Evolutionary conservation across 2,113 vertebrate genomes (phyloP).

Genomic region (Nerophis ophidion): DNA sequence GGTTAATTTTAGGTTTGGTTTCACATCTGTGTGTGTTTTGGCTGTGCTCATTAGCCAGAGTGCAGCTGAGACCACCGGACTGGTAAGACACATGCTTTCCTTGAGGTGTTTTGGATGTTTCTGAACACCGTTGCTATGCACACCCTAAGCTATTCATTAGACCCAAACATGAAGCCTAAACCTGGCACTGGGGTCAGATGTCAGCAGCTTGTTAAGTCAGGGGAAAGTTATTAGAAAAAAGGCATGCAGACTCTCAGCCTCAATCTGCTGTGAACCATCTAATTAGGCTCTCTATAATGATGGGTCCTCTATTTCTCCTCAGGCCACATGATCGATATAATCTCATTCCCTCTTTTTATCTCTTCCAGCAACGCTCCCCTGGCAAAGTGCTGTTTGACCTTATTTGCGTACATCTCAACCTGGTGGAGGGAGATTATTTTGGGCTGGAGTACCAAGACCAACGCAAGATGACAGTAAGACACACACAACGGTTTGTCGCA

Average conservation of each 20-base stretch:
- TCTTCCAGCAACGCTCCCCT: constrained; percentile 79
- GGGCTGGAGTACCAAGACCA: constrained; percentile 90
- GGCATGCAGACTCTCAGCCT: not conserved
- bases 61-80: not conserved
- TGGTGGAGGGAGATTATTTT: constrained; percentile 91
- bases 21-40: constrained; percentile 13
- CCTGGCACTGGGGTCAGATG: constrained; percentile 19
- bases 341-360: constrained; percentile 8
- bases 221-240: constrained; percentile 6
- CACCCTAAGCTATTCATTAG: constrained; percentile 32
- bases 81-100: constrained; percentile 2
- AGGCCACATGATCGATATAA: not conserved
- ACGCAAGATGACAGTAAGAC: constrained; percentile 83
- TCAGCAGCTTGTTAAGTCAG: constrained; percentile 15
- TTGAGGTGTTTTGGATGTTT: constrained; percentile 1
- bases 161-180: not conserved
- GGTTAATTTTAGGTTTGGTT: constrained; percentile 37
- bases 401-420: constrained; percentile 85
- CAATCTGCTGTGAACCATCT: not conserved
- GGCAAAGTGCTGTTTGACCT: constrained; percentile 85
- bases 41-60: not conserved
- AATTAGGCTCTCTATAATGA: not conserved
- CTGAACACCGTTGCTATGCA: constrained; percentile 19
- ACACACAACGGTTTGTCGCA: not conserved
- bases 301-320: not conserved